phyloP scores from a whole-genome alignment of 2,797 vertebrate genomes.

The Poeciliopsis infans region DNA sequence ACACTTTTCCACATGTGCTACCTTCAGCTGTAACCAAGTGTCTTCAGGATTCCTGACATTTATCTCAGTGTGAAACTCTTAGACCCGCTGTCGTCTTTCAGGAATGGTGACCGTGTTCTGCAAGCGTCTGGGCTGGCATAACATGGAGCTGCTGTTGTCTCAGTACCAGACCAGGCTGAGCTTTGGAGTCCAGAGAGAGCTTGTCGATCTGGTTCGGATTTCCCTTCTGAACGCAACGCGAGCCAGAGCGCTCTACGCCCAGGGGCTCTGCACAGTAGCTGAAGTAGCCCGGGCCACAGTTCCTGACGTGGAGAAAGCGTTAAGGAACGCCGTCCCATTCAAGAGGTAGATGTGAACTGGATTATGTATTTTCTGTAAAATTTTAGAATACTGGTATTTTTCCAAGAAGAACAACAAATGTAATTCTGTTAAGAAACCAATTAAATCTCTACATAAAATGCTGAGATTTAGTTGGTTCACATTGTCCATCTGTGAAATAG shows the following conservation, averaged over 20 bases:
- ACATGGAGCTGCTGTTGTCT: slow-evolving; percentile 92
- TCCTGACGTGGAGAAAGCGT: slow-evolving; percentile 84
- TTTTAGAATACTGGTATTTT: background rate
- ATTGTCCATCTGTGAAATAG: background rate
- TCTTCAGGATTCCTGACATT: background rate
- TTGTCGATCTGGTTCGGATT: slow-evolving; percentile 93
- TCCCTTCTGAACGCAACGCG: slow-evolving; percentile 90
- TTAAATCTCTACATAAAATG: background rate
- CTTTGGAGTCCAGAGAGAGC: slow-evolving; percentile 95
- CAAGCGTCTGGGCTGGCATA: slow-evolving; percentile 95
- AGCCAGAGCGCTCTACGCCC: slow-evolving; percentile 87
- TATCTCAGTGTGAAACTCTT: background rate
- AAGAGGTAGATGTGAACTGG: slow-evolving; percentile 84
- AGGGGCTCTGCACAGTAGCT: slow-evolving; percentile 90
- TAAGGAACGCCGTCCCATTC: slow-evolving; percentile 91
- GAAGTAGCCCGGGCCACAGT: slow-evolving; percentile 87
- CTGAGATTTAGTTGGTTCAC: too few relatives aligned
- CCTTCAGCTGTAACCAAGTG: background rate
- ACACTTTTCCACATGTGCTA: slow-evolving; percentile 8
- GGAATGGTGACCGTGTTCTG: slow-evolving; percentile 97
- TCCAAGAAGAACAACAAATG: background rate
- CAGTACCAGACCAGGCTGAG: slow-evolving; percentile 96
- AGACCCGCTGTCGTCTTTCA: slow-evolving; percentile 51
- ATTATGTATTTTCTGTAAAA: background rate
- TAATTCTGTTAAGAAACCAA: background rate